phyloP scores from a whole-genome alignment of 1,140 invertebrate genomes.

The Stegodyphus dumicola region DNA sequence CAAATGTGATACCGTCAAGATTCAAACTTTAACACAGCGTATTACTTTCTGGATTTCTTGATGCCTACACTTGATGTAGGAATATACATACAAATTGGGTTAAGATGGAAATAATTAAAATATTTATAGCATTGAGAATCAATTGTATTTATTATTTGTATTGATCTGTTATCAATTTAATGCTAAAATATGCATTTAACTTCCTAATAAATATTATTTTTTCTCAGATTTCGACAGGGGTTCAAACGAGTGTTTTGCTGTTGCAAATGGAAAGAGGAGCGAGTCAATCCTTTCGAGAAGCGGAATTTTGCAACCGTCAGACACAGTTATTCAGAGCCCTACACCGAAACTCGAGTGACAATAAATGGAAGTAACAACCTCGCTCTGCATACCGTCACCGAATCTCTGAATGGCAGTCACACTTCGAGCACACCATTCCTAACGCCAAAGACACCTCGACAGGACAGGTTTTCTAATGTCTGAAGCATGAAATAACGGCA shows the following conservation, averaged over 20 bases:
- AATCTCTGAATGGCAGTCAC: slow-evolving; percentile 61
- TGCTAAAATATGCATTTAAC: background rate
- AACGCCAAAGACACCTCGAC: slow-evolving; percentile 9
- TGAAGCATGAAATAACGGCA: background rate
- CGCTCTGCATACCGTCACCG: slow-evolving; percentile 60
- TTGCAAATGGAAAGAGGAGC: slow-evolving; percentile 61
- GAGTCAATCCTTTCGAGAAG: slow-evolving; percentile 46
- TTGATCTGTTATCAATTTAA: background rate
- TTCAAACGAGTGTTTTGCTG: slow-evolving; percentile 88
- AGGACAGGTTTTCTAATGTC: slow-evolving; percentile 27
- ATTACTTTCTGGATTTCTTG: background rate
- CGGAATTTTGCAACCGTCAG: slow-evolving; percentile 57
- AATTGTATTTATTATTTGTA: background rate
- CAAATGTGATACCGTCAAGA: no score
- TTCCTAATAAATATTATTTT: background rate
- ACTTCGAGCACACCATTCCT: slow-evolving; percentile 49
- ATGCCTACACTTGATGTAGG: background rate
- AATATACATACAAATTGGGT: background rate
- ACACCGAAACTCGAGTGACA: slow-evolving; percentile 63
- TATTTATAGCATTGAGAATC: background rate
- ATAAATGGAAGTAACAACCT: slow-evolving; percentile 62
- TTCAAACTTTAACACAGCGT: no score
- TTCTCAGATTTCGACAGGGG: slow-evolving; percentile 82
- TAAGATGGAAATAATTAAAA: background rate
- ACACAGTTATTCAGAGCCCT: slow-evolving; percentile 64